These are phyloP conservation scores for Caenorhabditis virilis DNA, from an alignment of 2,888 invertebrate genomes.

Conservation along the genomic window DNA sequence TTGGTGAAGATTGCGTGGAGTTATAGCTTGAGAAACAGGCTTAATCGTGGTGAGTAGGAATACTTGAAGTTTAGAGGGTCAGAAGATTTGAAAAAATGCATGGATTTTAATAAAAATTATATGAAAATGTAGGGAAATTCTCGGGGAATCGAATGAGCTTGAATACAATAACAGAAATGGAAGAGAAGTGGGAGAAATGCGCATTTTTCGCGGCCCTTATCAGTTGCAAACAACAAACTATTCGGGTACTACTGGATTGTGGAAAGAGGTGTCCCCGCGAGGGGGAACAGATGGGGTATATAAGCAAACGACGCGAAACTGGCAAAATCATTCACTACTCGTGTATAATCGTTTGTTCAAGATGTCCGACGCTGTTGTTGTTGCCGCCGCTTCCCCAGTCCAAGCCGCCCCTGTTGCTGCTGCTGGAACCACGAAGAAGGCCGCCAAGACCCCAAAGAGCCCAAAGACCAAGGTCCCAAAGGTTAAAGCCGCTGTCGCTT, in stretches of 20 bases:
- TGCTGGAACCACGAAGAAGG: too few species aligned
- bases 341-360: not conserved
- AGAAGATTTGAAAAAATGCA: not conserved
- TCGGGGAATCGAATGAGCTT: not conserved
- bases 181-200: not conserved
- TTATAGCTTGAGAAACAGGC: not conserved
- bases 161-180: not conserved
- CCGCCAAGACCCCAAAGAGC: conserved; percentile 20
- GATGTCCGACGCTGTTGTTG: conserved; percentile 27
- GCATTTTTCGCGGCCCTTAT: too few species aligned
- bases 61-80: not conserved
- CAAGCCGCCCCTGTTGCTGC: conserved; percentile 9
- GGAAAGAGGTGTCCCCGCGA: conserved; percentile 29
- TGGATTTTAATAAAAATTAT: conserved; percentile 8
- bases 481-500: conserved; percentile 20
- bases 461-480: conserved; percentile 31
- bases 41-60: not conserved
- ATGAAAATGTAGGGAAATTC: conserved; percentile 1
- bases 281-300: conserved; percentile 20
- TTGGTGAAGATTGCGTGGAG: not conserved
- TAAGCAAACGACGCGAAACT: conserved; percentile 9
- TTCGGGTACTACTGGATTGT: conserved; percentile 3
- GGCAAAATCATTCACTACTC: conserved; percentile 4
- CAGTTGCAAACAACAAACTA: not conserved
- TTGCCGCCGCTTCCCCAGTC: conserved; percentile 4